Base-by-base conservation (phyloP, 2,888 invertebrate genomes). In the Cephus sareptanus region DNA sequence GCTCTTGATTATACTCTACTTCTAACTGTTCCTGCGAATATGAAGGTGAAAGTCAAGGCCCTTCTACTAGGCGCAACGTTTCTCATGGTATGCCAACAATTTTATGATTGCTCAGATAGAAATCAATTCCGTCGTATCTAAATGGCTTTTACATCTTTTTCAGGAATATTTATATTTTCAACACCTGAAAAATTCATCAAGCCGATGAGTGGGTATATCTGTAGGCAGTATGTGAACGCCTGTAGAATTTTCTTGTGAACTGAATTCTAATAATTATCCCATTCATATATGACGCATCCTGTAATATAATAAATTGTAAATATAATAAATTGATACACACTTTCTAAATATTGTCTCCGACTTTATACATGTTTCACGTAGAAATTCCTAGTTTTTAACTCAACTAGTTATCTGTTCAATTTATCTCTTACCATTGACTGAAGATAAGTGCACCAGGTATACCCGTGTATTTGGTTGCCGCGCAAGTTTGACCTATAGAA, bases 21-120 rank as follows among this genome's bases (percentile, higher is more conserved):
- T 75, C 92, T 98, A 70, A 94, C 94, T 75, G 96, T 97, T 88
- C 96, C 97, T 0, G 87, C 92, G 0, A 95, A 95, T 75, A 93
- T 95, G 33, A 95, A 96, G 86, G 94, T 95, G 1, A 95, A 94
- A 85, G 94, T 96, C 77, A 97, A 98, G 89, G 96, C 97, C 0
- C 92, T 97, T 4, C 92, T 98, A 76, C 90, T 98, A 35, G 98
- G 96, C 9, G 95, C 97, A 74, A 94, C 96, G 0, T 97, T 98
- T 92, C 93, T 98, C 79, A 92, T 98, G 94, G 98, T 97, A 93
- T 93, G 92, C 89, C 68, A 34, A 37, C 37, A 34, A 69, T 69
- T 76, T 74, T 68, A 3, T 11, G 4, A 13, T 1, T 34, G 13
- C 33, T 4, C 4, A 34, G 12, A 3, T 1, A 1, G 3, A 73